Percentiles rank a stretch among this genome's conserved stretches.
These are phyloP conservation scores for Cynoglossus semilaevis DNA, from an alignment of 2,113 vertebrate species.

Conservation along the genomic window DNA sequence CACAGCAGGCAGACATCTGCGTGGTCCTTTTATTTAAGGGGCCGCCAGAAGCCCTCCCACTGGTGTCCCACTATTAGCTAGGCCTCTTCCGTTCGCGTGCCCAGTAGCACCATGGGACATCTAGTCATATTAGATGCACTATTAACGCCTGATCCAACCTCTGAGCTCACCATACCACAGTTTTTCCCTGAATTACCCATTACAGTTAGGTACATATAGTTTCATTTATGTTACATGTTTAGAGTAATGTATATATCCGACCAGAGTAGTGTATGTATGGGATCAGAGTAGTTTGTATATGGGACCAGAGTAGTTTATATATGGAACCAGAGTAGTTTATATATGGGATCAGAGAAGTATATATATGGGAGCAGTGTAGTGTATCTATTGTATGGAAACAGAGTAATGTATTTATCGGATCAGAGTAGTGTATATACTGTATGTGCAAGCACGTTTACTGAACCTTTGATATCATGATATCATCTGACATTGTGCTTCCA, in stretches of 20 bases:
- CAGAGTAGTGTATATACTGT: no score
- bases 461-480: neutral
- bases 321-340: no score
- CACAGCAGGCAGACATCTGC: slow-evolving; percentile 78
- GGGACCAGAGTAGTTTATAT: no score
- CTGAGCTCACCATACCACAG: slow-evolving; percentile 67
- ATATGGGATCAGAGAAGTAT: no score
- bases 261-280: no score
- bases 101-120: slow-evolving; percentile 63
- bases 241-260: slow-evolving; percentile 14
- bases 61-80: slow-evolving; percentile 68
- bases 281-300: no score
- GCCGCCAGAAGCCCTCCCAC: slow-evolving; percentile 64
- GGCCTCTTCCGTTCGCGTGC: slow-evolving; percentile 72
- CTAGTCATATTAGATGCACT: slow-evolving; percentile 60
- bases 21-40: slow-evolving; percentile 67
- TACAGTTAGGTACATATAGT: slow-evolving; percentile 37
- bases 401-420: no score
- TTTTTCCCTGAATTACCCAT: slow-evolving; percentile 43
- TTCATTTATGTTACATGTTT: slow-evolving; percentile 20
- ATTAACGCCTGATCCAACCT: slow-evolving; percentile 67
- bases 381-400: no score
- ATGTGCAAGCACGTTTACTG: neutral
- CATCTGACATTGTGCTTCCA: neutral
- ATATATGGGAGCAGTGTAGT: no score